Conservation (phyloP, 2,888 invertebrate species). For the Cephus spinipes region DNA sequence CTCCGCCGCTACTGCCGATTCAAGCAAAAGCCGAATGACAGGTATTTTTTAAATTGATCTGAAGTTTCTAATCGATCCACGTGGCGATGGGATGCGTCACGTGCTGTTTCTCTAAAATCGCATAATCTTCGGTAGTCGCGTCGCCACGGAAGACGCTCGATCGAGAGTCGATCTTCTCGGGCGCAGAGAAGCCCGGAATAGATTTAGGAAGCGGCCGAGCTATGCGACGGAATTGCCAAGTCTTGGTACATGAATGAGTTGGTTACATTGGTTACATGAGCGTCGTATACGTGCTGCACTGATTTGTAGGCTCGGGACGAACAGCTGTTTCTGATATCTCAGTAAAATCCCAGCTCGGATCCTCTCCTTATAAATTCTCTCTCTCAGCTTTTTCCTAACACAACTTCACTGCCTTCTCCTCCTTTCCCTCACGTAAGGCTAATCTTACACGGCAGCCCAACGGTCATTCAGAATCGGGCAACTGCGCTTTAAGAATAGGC, state of each 20-base stretch:
- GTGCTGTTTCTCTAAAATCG: conserved; percentile 19
- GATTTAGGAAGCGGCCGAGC: conserved; percentile 56
- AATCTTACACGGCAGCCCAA: conserved; percentile 49
- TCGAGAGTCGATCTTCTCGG: no score
- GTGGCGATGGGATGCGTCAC: no score
- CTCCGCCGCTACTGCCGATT: no score
- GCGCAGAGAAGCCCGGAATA: conserved; percentile 47
- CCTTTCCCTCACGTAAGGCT: conserved; percentile 25
- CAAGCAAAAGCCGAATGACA: no score
- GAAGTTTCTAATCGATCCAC: no score
- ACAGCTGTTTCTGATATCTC: conserved; percentile 12
- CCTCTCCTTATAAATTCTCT: background rate
- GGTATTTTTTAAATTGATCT: no score
- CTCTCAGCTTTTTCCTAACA: background rate
- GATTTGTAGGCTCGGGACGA: conserved; percentile 52
- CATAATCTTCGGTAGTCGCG: conserved; percentile 28
- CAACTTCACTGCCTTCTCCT: background rate
- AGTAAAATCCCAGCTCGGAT: background rate
- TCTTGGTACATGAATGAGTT: conserved; percentile 61
- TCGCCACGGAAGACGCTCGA: background rate
- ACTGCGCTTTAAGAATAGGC: conserved; percentile 23
- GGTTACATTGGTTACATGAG: conserved; percentile 37
- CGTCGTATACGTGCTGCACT: conserved; percentile 55
- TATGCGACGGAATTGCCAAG: conserved; percentile 56
- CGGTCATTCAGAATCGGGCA: conserved; percentile 52